Conservation (phyloP, 2,113 vertebrate species). For the Lontra canadensis region DNA sequence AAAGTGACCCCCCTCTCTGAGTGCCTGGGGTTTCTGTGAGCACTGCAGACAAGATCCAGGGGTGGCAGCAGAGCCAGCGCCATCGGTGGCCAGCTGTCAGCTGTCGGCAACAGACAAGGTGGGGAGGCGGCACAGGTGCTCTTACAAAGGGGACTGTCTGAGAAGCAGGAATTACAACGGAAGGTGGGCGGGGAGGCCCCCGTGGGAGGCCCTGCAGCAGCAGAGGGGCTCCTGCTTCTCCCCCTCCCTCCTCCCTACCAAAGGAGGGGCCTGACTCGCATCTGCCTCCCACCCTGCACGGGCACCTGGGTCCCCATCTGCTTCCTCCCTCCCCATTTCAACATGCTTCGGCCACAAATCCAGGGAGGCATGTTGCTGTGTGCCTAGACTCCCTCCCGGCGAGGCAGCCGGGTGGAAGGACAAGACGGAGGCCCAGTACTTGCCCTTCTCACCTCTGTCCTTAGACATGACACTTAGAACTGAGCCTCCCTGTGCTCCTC, state of each 20-base stretch:
- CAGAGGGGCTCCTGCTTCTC: too few relatives aligned
- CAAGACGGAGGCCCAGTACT: neutral
- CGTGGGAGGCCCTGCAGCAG: neutral
- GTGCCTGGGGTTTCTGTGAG: neutral
- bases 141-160: neutral
- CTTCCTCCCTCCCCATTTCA: neutral
- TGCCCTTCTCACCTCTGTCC: neutral
- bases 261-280: neutral
- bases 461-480: neutral
- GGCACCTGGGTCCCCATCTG: neutral
- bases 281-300: neutral
- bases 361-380: neutral
- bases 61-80: neutral
- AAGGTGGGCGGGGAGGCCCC: neutral
- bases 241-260: neutral
- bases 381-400: neutral
- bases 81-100: neutral
- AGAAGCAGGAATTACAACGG: neutral
- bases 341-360: neutral
- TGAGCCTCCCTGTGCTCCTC: neutral
- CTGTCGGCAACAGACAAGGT: neutral
- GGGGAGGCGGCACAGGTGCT: neutral
- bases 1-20: neutral
- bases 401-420: neutral
- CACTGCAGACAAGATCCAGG: neutral